These are phyloP conservation scores for Pogonus chalceus DNA, from an alignment of 1,140 invertebrate species.

Conservation along the genomic window DNA sequence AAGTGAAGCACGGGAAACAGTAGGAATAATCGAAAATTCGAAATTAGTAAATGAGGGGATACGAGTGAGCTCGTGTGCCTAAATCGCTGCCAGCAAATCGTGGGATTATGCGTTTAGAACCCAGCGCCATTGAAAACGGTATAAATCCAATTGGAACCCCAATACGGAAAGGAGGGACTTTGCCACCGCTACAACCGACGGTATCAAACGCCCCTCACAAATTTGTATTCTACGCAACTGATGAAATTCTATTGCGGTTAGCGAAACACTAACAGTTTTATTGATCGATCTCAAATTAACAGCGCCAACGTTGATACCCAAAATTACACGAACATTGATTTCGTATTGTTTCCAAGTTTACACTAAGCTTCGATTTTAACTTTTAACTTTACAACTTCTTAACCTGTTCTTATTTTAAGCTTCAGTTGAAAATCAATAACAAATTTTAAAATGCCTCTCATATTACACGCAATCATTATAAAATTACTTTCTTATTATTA, in stretches of 20 bases:
- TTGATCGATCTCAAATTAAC: constrained; percentile 4
- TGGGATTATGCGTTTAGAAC: background rate
- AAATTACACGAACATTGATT: background rate
- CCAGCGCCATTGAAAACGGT: background rate
- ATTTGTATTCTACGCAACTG: constrained; percentile 1
- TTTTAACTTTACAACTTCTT: no score
- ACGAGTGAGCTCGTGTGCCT: background rate
- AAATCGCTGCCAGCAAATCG: background rate
- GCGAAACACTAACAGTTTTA: constrained; percentile 5
- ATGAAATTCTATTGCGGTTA: constrained; percentile 6
- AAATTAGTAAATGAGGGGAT: background rate
- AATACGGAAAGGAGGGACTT: background rate
- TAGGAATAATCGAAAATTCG: background rate
- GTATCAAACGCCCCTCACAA: background rate
- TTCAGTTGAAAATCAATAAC: no score
- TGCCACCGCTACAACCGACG: no score
- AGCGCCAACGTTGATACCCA: background rate
- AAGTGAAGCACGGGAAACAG: no score
- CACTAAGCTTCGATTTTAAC: no score
- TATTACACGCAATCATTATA: no score
- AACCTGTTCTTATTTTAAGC: no score
- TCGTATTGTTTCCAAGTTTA: no score
- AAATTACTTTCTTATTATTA: no score
- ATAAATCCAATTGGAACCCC: constrained; percentile 3
- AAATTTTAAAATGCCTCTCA: no score